These are phyloP conservation scores for Melinaea marsaeus DNA, from an alignment of 2,888 invertebrate species.

Conservation along the genomic window DNA sequence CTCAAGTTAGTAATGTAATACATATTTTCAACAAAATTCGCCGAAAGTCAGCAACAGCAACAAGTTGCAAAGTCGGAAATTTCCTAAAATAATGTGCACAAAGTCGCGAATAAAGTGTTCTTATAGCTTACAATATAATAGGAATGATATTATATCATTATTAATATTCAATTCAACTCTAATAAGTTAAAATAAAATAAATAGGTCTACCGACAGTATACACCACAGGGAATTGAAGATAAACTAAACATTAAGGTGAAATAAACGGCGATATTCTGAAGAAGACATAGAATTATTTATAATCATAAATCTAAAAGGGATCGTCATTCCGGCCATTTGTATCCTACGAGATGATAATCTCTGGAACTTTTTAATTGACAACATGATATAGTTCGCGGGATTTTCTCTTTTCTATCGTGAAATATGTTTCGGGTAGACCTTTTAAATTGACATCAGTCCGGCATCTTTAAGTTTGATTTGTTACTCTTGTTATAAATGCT, in stretches of 20 bases:
- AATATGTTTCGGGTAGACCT: not conserved
- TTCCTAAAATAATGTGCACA: too few relatives aligned
- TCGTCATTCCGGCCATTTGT: constrained; percentile 42
- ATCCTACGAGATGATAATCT: constrained; percentile 53
- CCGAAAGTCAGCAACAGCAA: too few relatives aligned
- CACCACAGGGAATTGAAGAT: not conserved
- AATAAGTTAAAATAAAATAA: not conserved
- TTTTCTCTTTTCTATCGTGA: constrained; percentile 12
- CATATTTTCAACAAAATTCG: too few relatives aligned
- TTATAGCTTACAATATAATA: too few relatives aligned
- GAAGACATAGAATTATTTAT: not conserved
- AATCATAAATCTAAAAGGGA: constrained; percentile 21
- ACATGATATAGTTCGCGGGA: constrained; percentile 50
- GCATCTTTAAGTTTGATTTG: not conserved
- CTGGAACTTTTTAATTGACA: constrained; percentile 57
- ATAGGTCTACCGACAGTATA: not conserved
- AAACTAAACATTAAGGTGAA: not conserved
- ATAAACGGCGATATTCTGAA: not conserved
- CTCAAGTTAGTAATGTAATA: too few relatives aligned
- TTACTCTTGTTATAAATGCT: not conserved
- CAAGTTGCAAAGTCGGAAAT: too few relatives aligned
- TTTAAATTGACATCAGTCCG: not conserved
- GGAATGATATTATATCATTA: too few relatives aligned
- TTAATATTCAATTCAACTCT: not conserved
- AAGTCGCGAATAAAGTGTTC: too few relatives aligned